A percentile compares a stretch with the other conserved stretches of the same genome.
phyloP scores from a whole-genome alignment of 2,888 invertebrate genomes.

The Strigamia maritima region DNA sequence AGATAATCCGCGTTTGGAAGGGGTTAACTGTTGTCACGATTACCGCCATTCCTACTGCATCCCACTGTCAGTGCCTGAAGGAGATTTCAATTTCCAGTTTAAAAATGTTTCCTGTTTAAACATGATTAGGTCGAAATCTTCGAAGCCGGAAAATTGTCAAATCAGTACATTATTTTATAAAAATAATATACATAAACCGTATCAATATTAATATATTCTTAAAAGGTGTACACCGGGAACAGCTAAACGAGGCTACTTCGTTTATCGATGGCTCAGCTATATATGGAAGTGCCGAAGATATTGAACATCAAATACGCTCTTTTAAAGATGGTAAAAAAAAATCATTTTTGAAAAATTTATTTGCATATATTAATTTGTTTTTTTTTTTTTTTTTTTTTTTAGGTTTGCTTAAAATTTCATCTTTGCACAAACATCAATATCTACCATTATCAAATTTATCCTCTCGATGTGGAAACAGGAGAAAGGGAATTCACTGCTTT shows the following conservation, averaged over 20 bases:
- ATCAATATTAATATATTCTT: too few species aligned
- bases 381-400: background rate
- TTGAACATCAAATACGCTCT: background rate
- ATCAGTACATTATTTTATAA: background rate
- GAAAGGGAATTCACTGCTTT: background rate
- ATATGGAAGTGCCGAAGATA: background rate
- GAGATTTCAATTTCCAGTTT: background rate
- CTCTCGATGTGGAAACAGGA: background rate
- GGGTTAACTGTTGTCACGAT: background rate
- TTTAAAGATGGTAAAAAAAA: background rate
- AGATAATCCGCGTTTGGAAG: background rate
- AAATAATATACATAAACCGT: too few species aligned
- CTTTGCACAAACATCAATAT: background rate
- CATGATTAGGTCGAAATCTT: background rate
- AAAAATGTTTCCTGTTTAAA: background rate
- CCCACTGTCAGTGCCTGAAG: background rate
- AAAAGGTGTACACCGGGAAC: background rate
- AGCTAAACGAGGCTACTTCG: background rate
- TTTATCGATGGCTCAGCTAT: background rate
- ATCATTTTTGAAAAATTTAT: too few species aligned
- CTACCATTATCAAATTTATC: background rate
- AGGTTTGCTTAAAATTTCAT: slow-evolving; percentile 5
- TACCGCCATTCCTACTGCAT: background rate
- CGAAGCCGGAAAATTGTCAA: background rate
- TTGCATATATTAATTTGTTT: too few species aligned